Evolutionary conservation across 1,140 invertebrate genomes (phyloP).

Genomic region (Diuraphis noxia): DNA sequence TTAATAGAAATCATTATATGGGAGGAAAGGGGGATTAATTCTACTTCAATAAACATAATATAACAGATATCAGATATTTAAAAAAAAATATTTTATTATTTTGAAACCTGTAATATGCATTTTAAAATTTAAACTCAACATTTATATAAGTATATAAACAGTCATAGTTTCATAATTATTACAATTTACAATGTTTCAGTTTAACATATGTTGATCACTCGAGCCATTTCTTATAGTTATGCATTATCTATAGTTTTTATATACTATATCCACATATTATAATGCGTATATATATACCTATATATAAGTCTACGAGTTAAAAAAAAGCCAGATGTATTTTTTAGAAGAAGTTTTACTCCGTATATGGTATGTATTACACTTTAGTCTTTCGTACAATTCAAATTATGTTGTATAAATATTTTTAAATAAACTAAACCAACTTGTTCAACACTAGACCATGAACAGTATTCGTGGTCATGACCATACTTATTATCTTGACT

Average conservation of each 20-base stretch:
- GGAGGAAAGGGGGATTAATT: too few species aligned
- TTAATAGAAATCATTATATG: background rate
- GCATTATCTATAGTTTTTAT: background rate
- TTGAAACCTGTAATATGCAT: background rate
- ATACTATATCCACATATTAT: background rate
- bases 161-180: background rate
- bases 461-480: constrained; percentile 5
- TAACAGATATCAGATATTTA: background rate
- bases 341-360: background rate
- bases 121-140: background rate
- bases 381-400: background rate
- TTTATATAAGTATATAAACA: background rate
- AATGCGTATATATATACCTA: background rate
- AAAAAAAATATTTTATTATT: background rate
- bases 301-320: background rate
- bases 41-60: background rate
- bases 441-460: background rate
- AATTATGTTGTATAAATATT: constrained; percentile 8
- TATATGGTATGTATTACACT: constrained; percentile 23
- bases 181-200: background rate
- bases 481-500: constrained; percentile 5
- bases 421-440: constrained; percentile 11
- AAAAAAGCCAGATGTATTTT: background rate
- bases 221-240: background rate
- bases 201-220: background rate